A percentile compares a stretch with the other conserved stretches of the same genome.
Conservation (phyloP, 2,888 invertebrate species). For the Xestia rhomboidea region DNA sequence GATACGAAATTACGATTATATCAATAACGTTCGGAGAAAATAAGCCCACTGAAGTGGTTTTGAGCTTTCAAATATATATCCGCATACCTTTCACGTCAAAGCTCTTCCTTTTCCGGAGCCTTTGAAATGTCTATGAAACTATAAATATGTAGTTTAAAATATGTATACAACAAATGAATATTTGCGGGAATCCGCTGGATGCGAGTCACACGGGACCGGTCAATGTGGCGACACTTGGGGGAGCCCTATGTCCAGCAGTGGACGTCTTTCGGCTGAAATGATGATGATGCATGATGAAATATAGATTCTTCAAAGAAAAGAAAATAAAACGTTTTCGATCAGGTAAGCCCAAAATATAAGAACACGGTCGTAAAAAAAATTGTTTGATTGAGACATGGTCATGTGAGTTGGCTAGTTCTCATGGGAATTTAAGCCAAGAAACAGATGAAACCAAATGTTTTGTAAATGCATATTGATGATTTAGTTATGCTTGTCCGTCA, state of each 20-base stretch:
- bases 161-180: background rate
- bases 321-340: background rate
- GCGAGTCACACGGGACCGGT: no score
- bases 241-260: no score
- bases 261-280: no score
- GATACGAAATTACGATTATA: background rate
- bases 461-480: background rate
- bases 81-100: slow-evolving; percentile 5
- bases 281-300: no score
- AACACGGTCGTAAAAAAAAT: background rate
- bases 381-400: background rate
- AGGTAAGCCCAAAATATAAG: background rate
- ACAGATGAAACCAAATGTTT: background rate
- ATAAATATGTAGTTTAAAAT: background rate
- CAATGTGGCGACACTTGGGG: no score
- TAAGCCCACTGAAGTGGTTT: slow-evolving; percentile 19
- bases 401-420: background rate
- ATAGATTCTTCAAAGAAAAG: background rate
- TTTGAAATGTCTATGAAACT: slow-evolving; percentile 8
- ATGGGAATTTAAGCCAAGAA: background rate
- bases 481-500: background rate
- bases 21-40: slow-evolving; percentile 8
- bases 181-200: no score
- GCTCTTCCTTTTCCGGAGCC: background rate
- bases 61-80: background rate